Percentiles rank a stretch among this genome's conserved stretches.
These are phyloP conservation scores for Mesitornis unicolor DNA, from an alignment of 2,113 vertebrate species.

Conservation along the genomic window DNA sequence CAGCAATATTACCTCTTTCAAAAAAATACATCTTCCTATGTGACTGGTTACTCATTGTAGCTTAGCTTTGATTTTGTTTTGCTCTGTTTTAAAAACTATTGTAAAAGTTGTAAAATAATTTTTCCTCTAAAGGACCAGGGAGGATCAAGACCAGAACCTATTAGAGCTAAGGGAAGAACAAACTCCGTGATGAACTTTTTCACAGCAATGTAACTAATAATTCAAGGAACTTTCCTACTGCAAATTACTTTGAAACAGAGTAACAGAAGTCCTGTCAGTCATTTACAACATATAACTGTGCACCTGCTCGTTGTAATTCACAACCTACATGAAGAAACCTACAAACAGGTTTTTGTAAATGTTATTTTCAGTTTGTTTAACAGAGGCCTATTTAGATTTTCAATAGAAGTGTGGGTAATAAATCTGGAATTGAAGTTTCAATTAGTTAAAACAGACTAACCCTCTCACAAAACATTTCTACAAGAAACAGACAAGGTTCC, in stretches of 20 bases:
- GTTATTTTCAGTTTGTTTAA: not conserved
- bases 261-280: not conserved
- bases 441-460: not conserved
- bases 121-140: not conserved
- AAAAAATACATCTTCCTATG: not conserved
- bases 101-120: not conserved
- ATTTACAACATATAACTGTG: not conserved
- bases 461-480: not conserved
- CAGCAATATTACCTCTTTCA: not conserved
- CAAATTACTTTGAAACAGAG: not conserved
- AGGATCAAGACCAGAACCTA: not conserved
- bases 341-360: not conserved
- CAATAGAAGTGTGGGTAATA: not conserved
- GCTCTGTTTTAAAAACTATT: not conserved
- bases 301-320: not conserved
- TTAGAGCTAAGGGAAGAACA: not conserved
- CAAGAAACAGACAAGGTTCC: not conserved
- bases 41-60: not conserved
- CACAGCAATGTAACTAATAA: not conserved
- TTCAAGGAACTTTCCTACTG: not conserved
- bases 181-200: not conserved
- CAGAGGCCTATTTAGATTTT: not conserved
- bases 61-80: not conserved
- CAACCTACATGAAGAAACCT: not conserved
- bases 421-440: not conserved